Evolutionary conservation across 1,140 invertebrate genomes (phyloP), one percentile per base, ranked within the genome.

Genomic region (Caerostris extrusa): DNA sequence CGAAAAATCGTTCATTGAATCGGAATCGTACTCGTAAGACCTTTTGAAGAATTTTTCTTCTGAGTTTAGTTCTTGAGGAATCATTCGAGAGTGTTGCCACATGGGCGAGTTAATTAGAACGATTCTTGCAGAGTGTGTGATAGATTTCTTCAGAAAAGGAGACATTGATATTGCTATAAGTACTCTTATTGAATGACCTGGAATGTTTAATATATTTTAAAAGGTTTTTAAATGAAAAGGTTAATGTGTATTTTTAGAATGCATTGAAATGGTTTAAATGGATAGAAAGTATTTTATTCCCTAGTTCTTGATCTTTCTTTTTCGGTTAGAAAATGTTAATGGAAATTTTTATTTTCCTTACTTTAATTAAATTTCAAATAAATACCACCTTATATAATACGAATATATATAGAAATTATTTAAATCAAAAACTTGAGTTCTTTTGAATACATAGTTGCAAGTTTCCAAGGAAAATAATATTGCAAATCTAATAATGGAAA

Each of bases 71-170:
- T 8, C 3, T 60, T 60, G 19, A 85, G 34, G 83, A 10, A 7
- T 3, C 64, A 14, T n/a, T 67, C 34, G 34, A 77, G 10, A 14
- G 10, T 53, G 50, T 50, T 19, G 71, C 53, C 71, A 53, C 71
- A n/a, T 58, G 57, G 57, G 14, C 57, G 14, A 58, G 83, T 85
- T 85, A 85, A 85, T 85, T 85, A 85, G 83, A 34, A 85, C 58
- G 17, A 50, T 58, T 85, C 83, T 58, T 85, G 57, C 7, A 58
- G n/a, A 12, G 56, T 58, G 83, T 17, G 34, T 12, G 71, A 12
- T 67, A n/a, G 50, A 50, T 77, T 77, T 77, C 19, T 77, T 77
- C 50, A 50, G 12, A 64, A 61, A 77, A 77, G 12, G 50, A 50
- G 50, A 8, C 71, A 53, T 12, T 34, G 8, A 77, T 53, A 50